These are phyloP conservation scores for Dicentrarchus labrax DNA, from an alignment of 2,113 vertebrate species.

Conservation along the genomic window DNA sequence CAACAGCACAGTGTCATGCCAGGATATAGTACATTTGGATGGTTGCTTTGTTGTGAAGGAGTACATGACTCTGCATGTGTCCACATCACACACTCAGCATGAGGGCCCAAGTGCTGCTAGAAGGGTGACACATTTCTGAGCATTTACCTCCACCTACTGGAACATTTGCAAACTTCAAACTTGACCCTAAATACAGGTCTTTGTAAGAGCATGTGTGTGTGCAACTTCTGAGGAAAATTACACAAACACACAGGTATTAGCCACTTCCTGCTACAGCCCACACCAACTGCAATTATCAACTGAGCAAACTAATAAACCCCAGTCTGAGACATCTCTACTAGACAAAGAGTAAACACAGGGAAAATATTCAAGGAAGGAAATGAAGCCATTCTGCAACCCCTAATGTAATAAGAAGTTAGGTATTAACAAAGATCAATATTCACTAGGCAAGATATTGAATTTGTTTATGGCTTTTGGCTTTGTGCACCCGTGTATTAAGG, in stretches of 20 bases:
- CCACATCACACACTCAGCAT: not conserved
- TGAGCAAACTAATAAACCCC: not conserved
- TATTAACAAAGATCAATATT: not conserved
- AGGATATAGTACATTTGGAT: not conserved
- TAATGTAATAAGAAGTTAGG: not conserved
- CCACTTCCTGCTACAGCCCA: conserved; percentile 27
- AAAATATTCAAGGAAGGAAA: not conserved
- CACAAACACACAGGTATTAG: not conserved
- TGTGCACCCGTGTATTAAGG: not conserved
- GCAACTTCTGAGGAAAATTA: conserved; percentile 4
- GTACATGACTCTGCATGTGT: not conserved
- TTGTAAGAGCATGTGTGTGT: not conserved
- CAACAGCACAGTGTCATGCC: conserved; percentile 10
- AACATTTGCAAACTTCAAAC: not conserved
- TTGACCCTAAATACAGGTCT: not conserved
- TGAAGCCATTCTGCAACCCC: not conserved
- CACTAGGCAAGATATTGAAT: not conserved
- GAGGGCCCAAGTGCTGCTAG: not conserved
- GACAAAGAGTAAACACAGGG: not conserved
- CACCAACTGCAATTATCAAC: not conserved
- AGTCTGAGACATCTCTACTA: not conserved
- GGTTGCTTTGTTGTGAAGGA: not conserved
- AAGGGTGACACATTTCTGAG: not conserved
- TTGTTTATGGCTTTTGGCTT: not conserved
- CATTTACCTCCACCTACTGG: conserved; percentile 67